Conservation (phyloP, 2,888 invertebrate genomes). For the Anorthoa munda region DNA sequence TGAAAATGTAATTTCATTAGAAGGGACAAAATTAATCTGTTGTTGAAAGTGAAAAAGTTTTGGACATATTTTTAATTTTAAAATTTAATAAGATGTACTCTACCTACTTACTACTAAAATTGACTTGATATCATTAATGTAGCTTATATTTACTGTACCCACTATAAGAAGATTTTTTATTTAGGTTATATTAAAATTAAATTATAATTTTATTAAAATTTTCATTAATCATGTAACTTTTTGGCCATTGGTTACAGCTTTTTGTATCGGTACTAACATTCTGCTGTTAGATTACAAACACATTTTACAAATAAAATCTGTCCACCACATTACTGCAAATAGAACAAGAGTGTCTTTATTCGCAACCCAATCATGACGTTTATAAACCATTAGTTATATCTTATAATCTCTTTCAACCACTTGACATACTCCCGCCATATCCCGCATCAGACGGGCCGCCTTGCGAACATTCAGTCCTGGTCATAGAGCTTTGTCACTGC, state of each 20-base stretch:
- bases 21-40: conserved; percentile 29
- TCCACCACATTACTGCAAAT: neutral
- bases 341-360: conserved; percentile 3
- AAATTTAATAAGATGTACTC: neutral
- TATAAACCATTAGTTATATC: conserved; percentile 22
- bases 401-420: conserved; percentile 52
- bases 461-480: conserved; percentile 27
- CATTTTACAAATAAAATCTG: neutral
- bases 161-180: too few species aligned
- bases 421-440: conserved; percentile 54
- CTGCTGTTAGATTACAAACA: neutral
- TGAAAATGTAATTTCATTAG: conserved; percentile 40
- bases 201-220: neutral
- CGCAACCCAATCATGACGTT: conserved; percentile 14
- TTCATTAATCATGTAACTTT: neutral
- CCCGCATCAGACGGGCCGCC: conserved; percentile 39
- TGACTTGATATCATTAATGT: neutral
- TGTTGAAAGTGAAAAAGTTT: conserved; percentile 1
- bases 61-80: neutral
- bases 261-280: neutral
- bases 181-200: neutral
- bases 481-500: neutral
- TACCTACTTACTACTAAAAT: neutral
- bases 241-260: neutral
- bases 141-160: too few species aligned